These are phyloP conservation scores for Saiga tatarica DNA, from an alignment of 2,113 vertebrate species.

Conservation along the genomic window DNA sequence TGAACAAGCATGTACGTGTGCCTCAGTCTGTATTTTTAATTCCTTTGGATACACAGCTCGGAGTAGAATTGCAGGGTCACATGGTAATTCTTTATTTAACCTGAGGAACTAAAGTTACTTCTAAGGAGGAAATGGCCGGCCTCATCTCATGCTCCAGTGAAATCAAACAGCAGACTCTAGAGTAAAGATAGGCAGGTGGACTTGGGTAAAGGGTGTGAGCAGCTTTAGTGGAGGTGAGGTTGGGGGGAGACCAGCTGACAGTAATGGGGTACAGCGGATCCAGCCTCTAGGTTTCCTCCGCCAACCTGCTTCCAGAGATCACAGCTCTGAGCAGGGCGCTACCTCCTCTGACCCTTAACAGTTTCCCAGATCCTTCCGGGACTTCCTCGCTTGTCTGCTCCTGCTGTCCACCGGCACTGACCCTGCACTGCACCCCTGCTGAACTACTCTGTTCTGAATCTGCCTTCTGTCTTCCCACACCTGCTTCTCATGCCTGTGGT, in stretches of 20 bases:
- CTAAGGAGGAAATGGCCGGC: background rate
- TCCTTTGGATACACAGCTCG: background rate
- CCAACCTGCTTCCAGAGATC: background rate
- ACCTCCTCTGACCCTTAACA: background rate
- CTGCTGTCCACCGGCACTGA: accelerated
- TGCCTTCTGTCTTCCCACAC: background rate
- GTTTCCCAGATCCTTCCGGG: background rate
- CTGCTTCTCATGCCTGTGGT: background rate
- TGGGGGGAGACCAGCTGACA: background rate
- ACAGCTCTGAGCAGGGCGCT: background rate
- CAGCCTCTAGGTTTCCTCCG: background rate
- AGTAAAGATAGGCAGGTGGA: background rate
- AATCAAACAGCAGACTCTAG: background rate
- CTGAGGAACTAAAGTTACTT: background rate
- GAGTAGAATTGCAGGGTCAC: background rate
- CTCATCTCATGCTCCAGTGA: background rate
- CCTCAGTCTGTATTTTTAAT: background rate
- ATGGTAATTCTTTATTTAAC: background rate
- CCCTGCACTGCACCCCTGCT: background rate
- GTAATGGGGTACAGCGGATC: background rate
- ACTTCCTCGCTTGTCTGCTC: background rate
- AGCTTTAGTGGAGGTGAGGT: background rate
- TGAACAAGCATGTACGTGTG: background rate
- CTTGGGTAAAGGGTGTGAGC: background rate
- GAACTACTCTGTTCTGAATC: background rate